Percentiles rank a stretch among this genome's conserved stretches.
phyloP scores from a whole-genome alignment of 2,888 invertebrate genomes.

The Tridacna crocea region DNA sequence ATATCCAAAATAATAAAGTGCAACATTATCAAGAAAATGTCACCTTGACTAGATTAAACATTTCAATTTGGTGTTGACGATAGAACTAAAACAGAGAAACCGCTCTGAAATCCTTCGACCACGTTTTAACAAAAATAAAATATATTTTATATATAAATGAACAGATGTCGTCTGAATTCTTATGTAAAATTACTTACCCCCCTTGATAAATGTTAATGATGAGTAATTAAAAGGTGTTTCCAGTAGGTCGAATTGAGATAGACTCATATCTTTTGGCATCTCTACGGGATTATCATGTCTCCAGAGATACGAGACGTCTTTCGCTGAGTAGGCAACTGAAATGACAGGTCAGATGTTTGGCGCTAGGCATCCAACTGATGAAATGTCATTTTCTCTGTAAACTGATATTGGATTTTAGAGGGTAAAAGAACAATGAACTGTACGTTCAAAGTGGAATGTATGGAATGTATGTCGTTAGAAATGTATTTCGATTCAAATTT shows the following conservation, averaged over 20 bases:
- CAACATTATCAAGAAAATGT: no score
- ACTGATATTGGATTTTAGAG: background rate
- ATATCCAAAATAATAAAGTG: no score
- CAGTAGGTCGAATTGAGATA: constrained; percentile 96
- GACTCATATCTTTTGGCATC: constrained; percentile 94
- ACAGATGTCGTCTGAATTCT: no score
- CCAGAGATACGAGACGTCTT: constrained; percentile 72
- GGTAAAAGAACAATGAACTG: background rate
- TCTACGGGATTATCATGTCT: constrained; percentile 87
- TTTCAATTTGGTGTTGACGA: no score
- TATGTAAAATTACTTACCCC: constrained; percentile 57
- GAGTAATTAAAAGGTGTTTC: constrained; percentile 80
- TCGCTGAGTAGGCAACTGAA: constrained; percentile 72
- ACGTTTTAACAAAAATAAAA: no score
- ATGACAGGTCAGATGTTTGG: background rate
- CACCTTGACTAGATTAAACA: no score
- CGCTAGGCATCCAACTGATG: background rate
- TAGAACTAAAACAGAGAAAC: no score
- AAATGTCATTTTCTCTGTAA: background rate
- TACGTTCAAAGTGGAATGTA: background rate
- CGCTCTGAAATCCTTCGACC: no score
- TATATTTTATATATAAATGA: no score
- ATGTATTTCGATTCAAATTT: no score
- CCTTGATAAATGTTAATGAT: constrained; percentile 71
- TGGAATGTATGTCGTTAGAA: no score